A percentile compares a stretch with the other conserved stretches of the same genome.
Conservation (phyloP, 2,797 vertebrate genomes). For the Capromys pilorides region DNA sequence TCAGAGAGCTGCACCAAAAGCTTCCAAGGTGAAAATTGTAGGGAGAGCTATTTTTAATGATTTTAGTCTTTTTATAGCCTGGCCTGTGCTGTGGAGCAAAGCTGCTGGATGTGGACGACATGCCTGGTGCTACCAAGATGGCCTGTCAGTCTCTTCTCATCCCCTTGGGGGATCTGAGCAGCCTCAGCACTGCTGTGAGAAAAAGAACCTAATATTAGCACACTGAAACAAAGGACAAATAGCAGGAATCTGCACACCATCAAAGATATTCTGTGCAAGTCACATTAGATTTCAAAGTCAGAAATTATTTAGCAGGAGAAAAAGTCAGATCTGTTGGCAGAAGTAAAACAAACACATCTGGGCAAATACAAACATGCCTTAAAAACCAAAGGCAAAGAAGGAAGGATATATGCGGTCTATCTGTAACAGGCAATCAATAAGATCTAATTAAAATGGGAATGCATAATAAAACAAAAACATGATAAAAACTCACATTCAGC, state of each 20-base stretch:
- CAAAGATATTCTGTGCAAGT: background rate
- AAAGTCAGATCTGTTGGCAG: background rate
- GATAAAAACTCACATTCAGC: background rate
- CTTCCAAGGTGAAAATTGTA: background rate
- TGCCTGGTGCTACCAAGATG: background rate
- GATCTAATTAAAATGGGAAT: background rate
- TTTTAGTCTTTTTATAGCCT: slow-evolving; percentile 53
- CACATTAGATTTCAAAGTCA: background rate
- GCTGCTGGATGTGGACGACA: slow-evolving; percentile 24
- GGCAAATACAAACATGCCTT: slow-evolving; percentile 15
- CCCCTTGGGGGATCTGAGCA: background rate
- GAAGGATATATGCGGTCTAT: background rate
- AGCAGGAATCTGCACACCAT: background rate
- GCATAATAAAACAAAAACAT: background rate
- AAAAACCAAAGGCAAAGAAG: slow-evolving; percentile 21
- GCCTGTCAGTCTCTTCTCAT: background rate
- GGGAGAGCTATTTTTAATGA: slow-evolving; percentile 55
- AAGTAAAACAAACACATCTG: background rate
- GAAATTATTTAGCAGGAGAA: background rate
- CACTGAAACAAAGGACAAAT: background rate
- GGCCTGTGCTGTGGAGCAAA: background rate
- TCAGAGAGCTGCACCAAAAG: slow-evolving; percentile 55
- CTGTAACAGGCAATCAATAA: background rate
- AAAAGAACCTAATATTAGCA: background rate
- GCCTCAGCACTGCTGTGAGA: background rate